Evolutionary conservation across 2,113 vertebrate genomes (phyloP).

Genomic region (Mobula birostris): DNA sequence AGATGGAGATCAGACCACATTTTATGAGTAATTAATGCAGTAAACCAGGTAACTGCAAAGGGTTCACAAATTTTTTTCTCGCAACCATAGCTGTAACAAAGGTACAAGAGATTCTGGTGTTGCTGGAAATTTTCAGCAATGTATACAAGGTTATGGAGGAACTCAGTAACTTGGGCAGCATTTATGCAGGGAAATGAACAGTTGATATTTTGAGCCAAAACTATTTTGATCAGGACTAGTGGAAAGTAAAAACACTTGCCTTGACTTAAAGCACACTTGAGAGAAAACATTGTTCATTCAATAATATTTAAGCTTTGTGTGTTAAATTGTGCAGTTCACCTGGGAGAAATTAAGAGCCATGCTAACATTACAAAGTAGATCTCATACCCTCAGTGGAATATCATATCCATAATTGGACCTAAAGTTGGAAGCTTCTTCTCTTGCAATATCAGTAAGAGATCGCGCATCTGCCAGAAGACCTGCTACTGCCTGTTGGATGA

Average conservation of each 20-base stretch:
- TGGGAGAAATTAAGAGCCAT: not conserved
- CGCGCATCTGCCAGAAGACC: conserved; percentile 90
- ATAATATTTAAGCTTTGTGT: not conserved
- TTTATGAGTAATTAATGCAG: no score
- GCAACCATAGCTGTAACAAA: no score
- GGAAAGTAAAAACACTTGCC: not conserved
- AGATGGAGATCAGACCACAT: no score
- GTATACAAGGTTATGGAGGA: no score
- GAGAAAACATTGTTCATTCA: not conserved
- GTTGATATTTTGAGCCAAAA: no score
- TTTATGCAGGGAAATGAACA: no score
- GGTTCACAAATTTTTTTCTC: no score
- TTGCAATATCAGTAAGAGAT: conserved; percentile 85
- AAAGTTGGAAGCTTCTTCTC: conserved; percentile 94
- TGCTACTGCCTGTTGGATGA: conserved; percentile 74
- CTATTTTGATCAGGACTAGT: no score
- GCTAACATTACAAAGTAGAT: not conserved
- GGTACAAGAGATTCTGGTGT: no score
- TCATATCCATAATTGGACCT: conserved; percentile 92
- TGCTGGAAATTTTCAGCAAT: no score
- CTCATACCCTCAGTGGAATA: conserved; percentile 84
- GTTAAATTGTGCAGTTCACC: not conserved
- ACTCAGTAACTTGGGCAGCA: no score
- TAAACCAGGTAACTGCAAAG: no score
- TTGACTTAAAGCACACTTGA: not conserved